Evolutionary conservation across 2,888 invertebrate species (phyloP), one percentile per base, ranked within the genome.

Genomic region (Deilephila elpenor): DNA sequence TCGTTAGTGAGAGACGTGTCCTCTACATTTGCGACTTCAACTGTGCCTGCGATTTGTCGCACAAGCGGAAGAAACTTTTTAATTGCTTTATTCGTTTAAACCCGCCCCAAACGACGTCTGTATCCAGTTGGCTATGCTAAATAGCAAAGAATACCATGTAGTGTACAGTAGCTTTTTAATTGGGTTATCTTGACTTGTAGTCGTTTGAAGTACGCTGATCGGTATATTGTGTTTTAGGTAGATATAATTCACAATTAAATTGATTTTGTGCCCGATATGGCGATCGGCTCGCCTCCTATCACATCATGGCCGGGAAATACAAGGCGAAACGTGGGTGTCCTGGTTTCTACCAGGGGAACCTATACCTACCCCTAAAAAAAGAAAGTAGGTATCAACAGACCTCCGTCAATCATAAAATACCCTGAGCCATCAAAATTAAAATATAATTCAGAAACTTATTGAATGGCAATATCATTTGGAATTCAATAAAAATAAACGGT

Each of bases 71-170:
- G 80, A 78, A 81, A 84, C 78, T 82, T 83, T 85, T 87, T 86
- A 86, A 88, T 88, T 83, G 81, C 87, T 83, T 78, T 80, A 85
- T 85, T 83, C 82, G 81, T 72, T 73, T 75, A 71, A 61, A 71
- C 25, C 67, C 25, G 56, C 56, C n/a, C 56, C 56, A 56, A 56
- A 56, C 51, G 25, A 25, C 7, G 25, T 44, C 17, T 20, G n/a
- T 29, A 25, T 56, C 51, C 61, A 56, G 25, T 75, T 76, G 78
- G 74, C 74, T 19, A 25, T 5, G 29, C 60, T 60, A 11, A 61
- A 64, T 64, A 44, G 44, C 11, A 59, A 25, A 25, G 17, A 25
- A 67, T 64, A 64, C 44, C 64, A 20, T n/a, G 8, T 11, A 44
- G 14, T 11, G 60, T 60, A 29, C 60, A 14, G 56, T n/a, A 56